phyloP scores from a whole-genome alignment of 1,140 invertebrate species.

The Zaprionus camerounensis region DNA sequence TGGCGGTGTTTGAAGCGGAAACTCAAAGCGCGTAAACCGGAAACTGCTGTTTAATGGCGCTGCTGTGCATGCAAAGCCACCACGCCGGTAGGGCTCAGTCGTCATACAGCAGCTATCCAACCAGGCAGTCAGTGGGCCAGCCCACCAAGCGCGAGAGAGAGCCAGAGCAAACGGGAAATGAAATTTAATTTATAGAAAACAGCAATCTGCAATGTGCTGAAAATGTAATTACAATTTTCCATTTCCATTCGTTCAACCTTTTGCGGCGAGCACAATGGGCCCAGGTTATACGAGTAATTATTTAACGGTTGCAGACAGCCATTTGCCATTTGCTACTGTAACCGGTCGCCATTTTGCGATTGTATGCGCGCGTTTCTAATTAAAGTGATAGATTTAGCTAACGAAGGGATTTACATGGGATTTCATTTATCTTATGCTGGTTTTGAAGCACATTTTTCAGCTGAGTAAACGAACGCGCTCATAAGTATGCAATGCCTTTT shows the following conservation, averaged over 20 bases:
- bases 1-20: conserved; percentile 72
- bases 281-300: conserved; percentile 51
- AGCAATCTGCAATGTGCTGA: conserved; percentile 67
- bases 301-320: conserved; percentile 50
- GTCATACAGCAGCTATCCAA: conserved; percentile 13
- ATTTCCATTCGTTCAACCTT: conserved; percentile 73
- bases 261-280: conserved; percentile 46
- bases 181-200: conserved; percentile 80
- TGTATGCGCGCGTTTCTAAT: conserved; percentile 50
- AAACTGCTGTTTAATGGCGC: conserved; percentile 82
- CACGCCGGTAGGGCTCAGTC: conserved; percentile 23
- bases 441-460: conserved; percentile 59
- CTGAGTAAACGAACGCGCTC: conserved; percentile 4
- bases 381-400: conserved; percentile 74
- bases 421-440: conserved; percentile 62
- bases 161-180: conserved; percentile 61
- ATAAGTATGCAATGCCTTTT: conserved; percentile 31
- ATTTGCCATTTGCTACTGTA: conserved; percentile 29
- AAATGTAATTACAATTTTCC: conserved; percentile 83
- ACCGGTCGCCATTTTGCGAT: not conserved
- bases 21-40: conserved; percentile 82
- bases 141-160: conserved; percentile 22
- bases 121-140: not conserved
- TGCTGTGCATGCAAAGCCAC: conserved; percentile 69
- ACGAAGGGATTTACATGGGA: conserved; percentile 48